A percentile compares a stretch with the other conserved stretches of the same genome.
Evolutionary conservation across 53 echinoderm and acorn worm species (phyloP).

Genomic region (Zoroaster sp.): DNA sequence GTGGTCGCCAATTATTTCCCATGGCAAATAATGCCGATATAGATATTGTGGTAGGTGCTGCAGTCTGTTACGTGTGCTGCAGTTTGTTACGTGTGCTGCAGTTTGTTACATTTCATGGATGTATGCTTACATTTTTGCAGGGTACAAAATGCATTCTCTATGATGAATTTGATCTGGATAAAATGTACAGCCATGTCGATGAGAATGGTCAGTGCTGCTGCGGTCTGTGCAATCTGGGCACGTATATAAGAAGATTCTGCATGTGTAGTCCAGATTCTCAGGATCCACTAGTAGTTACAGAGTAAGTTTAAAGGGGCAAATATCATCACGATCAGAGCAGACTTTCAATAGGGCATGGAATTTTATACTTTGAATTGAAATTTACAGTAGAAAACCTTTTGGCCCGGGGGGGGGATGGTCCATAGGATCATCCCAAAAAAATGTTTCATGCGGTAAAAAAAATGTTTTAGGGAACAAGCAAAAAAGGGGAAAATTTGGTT

Average conservation of each 20-base stretch:
- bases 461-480: too few species aligned
- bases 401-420: neutral
- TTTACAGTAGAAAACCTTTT: neutral
- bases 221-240: neutral
- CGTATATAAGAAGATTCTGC: neutral
- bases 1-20: neutral
- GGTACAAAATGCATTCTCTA: neutral
- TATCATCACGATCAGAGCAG: too few species aligned
- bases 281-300: neutral
- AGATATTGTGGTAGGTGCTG: neutral
- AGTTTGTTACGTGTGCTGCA: neutral
- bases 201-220: neutral
- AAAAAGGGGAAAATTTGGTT: too few species aligned
- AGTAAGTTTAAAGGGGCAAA: neutral
- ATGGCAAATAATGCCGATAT: neutral
- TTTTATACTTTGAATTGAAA: too few species aligned
- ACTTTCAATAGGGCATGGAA: too few species aligned
- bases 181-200: neutral
- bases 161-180: neutral
- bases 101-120: neutral
- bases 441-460: too few species aligned
- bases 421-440: neutral
- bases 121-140: neutral
- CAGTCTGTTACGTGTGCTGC: neutral
- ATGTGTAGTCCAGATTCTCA: neutral